Conservation (phyloP, 23 tunicate species). For the Ascidia mentula region DNA sequence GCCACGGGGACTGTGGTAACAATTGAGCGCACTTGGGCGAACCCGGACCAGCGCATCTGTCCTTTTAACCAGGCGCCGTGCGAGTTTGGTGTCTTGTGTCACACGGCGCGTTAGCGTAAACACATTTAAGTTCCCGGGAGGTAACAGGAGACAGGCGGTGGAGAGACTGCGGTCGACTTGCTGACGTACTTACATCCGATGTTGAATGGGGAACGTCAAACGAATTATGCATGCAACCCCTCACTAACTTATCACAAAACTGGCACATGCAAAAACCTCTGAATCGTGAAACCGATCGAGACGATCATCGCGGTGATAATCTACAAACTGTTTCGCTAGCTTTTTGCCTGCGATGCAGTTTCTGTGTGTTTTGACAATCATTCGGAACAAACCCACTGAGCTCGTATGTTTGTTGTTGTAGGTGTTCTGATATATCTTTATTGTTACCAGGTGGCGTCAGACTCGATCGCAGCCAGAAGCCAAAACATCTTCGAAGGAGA, state of each 20-base stretch:
- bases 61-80: background rate
- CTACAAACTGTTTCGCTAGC: background rate
- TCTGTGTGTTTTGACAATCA: background rate
- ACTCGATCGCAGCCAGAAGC: constrained; percentile 26
- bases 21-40: background rate
- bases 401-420: too few species aligned
- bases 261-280: background rate
- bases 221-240: background rate
- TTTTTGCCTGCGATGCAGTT: background rate
- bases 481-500: constrained; percentile 36
- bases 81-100: background rate
- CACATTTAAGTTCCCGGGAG: background rate
- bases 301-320: background rate
- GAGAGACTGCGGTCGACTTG: background rate
- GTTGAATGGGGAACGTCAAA: background rate
- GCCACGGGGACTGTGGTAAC: background rate
- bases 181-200: constrained; percentile 13
- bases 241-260: background rate
- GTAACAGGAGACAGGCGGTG: background rate
- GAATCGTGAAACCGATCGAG: background rate
- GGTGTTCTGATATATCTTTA: background rate
- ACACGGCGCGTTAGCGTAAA: constrained; percentile 6
- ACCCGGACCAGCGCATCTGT: constrained; percentile 15
- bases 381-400: too few species aligned
- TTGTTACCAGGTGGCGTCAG: constrained; percentile 38